Conservation (phyloP, 2,888 invertebrate species). For the Creontiades dilutus region DNA sequence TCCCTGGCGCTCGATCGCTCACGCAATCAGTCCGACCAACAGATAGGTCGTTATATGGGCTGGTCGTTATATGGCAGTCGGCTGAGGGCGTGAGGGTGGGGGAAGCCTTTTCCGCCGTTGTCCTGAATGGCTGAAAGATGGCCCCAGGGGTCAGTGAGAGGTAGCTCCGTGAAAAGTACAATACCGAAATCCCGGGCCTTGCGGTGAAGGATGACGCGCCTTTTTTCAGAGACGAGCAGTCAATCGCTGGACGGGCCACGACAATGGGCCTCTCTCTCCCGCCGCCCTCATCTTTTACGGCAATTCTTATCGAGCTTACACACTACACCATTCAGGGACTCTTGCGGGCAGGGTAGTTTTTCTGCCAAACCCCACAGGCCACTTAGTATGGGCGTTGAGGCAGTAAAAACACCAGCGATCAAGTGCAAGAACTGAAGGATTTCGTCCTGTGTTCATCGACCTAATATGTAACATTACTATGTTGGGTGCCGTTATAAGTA, state of each 20-base stretch:
- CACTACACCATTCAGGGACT: too few species aligned
- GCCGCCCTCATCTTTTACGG: constrained; percentile 5
- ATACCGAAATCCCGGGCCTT: neutral
- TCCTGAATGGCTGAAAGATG: constrained; percentile 27
- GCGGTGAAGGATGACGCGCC: constrained; percentile 27
- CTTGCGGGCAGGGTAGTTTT: too few species aligned
- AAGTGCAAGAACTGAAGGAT: too few species aligned
- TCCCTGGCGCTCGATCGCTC: neutral
- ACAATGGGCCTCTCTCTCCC: neutral
- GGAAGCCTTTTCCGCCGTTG: neutral
- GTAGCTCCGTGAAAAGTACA: neutral
- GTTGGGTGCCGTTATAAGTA: too few species aligned
- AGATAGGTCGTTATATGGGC: constrained; percentile 30
- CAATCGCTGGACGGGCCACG: neutral
- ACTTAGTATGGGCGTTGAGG: too few species aligned
- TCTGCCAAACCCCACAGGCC: too few species aligned
- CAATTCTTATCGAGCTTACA: neutral
- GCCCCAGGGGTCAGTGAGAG: neutral
- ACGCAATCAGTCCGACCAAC: constrained; percentile 27
- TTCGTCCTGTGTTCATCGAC: too few species aligned
- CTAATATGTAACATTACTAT: too few species aligned
- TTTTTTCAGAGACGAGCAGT: constrained; percentile 12
- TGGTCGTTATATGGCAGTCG: neutral
- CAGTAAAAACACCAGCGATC: too few species aligned
- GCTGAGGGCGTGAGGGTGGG: neutral